Evolutionary conservation across 2,888 invertebrate genomes (phyloP), one percentile per base, ranked within the genome.

Genomic region (Rotaria socialis): DNA sequence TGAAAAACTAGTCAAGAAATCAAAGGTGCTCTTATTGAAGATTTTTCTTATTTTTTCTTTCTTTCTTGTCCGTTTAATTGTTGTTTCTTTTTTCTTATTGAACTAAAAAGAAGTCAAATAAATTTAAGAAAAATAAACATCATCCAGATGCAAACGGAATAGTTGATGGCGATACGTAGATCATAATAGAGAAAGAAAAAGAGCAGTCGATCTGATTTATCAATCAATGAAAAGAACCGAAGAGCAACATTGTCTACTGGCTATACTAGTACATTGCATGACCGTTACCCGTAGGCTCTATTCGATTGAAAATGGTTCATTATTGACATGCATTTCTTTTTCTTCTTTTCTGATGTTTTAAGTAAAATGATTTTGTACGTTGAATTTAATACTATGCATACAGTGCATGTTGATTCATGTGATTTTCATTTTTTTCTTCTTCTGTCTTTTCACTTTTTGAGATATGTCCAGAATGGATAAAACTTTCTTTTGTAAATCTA

Each of bases 271-370:
- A 67, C 67, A 67, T 67, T 67, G 35, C 35, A 41, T 67, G 67
- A 35, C 35, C 67, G 35, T 6, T 41, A 67, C 35, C 67, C 67
- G 67, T 67, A 41, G 67, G 67, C 16, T 67, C 19, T 67, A 14
- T 35, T 35, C 27, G 67, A 67, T 67, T 67, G 67, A 35, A 67
- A 67, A 41, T 67, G 67, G 67, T 16, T 67, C 67, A 67, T 67
- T 67, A 67, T 67, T 35, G 67, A 35, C 67, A 67, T 67, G 67
- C 67, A 67, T 67, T 67, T 67, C 67, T 67, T 67, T 41, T 27
- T 67, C 35, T 67, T 27, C 19, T 67, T 35, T 19, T 35, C 67
- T 67, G 35, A 27, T 67, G 35, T 19, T 35, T 19, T 67, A 67
- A 16, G 14, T 35, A 67, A 67, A 41, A 41, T 67, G 35, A 14